Base-by-base conservation (phyloP, 1,140 invertebrate species). In the Sycophila sp. region DNA sequence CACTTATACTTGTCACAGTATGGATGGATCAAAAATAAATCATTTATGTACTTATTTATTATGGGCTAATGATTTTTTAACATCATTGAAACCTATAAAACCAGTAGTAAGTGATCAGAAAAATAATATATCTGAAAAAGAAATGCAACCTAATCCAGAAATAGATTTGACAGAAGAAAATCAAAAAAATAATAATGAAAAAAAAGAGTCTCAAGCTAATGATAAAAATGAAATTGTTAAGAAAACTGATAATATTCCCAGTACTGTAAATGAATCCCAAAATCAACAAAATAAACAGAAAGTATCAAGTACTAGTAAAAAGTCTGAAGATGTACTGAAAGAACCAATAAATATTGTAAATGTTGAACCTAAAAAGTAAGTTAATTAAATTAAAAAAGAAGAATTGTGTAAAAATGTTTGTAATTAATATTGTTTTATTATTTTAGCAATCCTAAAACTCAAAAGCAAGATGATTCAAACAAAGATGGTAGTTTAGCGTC, bases 11-110 rank as follows among this genome's bases (percentile, higher is more conserved):
- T 65, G 69, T 49, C 53, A 59, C 24, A 34, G 7, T 26, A 17
- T 38, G 40, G 15, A 55, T 6, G 8, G 13, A n/a, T n/a, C n/a
- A 13, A 19, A 15, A 53, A 65, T 1, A 40, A 71, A 11, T 17
- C 51, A 26, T 51, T 71, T 7, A n/a, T 71, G 69, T 60, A 51
- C 60, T 13, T 28, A 65, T 8, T 26, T 71, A 22, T 47, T 22
- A 2, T 65, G 62, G 62, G 34, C 56, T 38, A 51, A 42, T 42
- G 13, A 64, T 19, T 38, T 71, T 30, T 47, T 58, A 34, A 36
- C 1, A 24, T 15, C 19, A 26, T 7, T 34, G 17, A 38, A 38
- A 3, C 34, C 63, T 8, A 36, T 49, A 32, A 30, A 45, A 38
- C 6, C 22, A 22, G 0, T 10, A 22, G 8, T 10, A 10, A 8